Evolutionary conservation across 2,113 vertebrate species (phyloP).

Genomic region (Eudyptes chrysolophus): DNA sequence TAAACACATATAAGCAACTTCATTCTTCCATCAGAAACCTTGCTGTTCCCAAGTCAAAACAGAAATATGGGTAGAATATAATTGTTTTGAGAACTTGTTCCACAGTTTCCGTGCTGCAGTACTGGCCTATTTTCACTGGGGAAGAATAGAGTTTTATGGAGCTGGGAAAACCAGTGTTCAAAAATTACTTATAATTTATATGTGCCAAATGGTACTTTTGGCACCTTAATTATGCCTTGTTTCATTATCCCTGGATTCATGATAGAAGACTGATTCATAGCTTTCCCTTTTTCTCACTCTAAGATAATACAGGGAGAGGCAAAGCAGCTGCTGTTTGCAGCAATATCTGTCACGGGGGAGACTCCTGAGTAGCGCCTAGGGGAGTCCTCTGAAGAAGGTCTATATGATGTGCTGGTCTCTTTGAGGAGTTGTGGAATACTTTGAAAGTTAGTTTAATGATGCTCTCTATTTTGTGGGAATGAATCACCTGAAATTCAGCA

Average conservation of each 20-base stretch:
- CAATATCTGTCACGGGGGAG: background rate
- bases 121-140: background rate
- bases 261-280: background rate
- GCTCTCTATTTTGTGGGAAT: background rate
- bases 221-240: background rate
- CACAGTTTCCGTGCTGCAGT: background rate
- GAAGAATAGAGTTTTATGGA: background rate
- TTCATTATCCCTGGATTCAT: background rate
- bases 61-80: background rate
- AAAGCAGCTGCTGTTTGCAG: slow-evolving; percentile 20
- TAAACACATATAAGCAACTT: background rate
- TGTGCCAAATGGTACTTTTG: slow-evolving; percentile 30
- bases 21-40: background rate
- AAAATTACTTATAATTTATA: slow-evolving; percentile 13
- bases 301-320: background rate
- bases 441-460: background rate
- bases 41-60: background rate
- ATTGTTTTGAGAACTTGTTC: background rate
- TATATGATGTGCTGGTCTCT: background rate
- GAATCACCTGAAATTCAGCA: background rate
- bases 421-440: background rate
- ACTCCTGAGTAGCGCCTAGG: background rate
- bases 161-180: background rate
- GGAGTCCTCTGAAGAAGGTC: background rate
- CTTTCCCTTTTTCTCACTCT: background rate